A percentile compares a stretch with the other conserved stretches of the same genome.
Evolutionary conservation across 2,113 vertebrate species (phyloP).

Genomic region (Vulpes ferrilata): DNA sequence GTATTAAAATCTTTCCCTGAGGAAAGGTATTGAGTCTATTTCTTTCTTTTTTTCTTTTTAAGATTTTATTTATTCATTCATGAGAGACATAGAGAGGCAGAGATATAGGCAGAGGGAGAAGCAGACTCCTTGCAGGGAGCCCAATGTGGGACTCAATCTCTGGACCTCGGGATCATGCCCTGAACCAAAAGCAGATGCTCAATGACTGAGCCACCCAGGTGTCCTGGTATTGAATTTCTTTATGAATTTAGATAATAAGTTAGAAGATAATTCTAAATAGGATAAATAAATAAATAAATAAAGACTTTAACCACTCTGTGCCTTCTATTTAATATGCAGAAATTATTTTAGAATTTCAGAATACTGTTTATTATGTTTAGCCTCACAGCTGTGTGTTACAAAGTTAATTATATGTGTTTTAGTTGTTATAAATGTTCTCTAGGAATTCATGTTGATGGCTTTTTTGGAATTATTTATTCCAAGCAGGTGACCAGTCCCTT

Average conservation of each 20-base stretch:
- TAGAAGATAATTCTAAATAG: constrained; percentile 31
- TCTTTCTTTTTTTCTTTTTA: neutral
- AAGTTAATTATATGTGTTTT: neutral
- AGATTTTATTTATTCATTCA: no score
- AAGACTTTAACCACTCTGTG: neutral
- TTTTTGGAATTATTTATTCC: neutral
- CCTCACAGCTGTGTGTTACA: neutral
- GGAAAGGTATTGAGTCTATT: neutral
- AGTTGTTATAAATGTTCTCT: neutral
- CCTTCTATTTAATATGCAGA: neutral
- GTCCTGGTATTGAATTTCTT: neutral
- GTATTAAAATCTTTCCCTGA: neutral
- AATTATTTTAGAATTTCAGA: constrained; percentile 44
- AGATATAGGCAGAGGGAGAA: no score
- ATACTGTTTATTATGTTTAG: neutral
- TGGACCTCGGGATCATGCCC: no score
- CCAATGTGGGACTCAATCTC: no score
- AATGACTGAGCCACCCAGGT: no score
- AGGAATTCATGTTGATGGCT: neutral
- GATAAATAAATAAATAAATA: neutral
- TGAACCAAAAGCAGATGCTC: no score
- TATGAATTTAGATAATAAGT: constrained; percentile 3
- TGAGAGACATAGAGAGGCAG: no score
- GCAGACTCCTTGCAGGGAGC: no score
- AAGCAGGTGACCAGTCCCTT: neutral